Evolutionary conservation across 2,888 invertebrate species (phyloP), one percentile per base, ranked within the genome.

Genomic region (Sphaeridia pumilis): DNA sequence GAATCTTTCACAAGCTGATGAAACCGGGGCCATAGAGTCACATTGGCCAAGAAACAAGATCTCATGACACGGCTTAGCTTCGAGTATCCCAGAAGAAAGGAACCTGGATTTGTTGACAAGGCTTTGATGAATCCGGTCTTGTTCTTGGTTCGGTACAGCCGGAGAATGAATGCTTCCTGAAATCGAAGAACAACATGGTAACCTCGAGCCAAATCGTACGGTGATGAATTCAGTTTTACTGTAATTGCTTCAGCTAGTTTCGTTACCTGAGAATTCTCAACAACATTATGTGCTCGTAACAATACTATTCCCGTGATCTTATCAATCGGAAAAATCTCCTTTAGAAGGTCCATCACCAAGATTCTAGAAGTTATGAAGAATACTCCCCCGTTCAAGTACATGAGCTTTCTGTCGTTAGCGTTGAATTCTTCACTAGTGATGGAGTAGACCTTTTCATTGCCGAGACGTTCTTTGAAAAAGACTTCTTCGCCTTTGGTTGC

Each of bases 81-180:
- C 49, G 86, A 81, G 70, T 85, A 93, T 1, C 94, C 93, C 66
- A 84, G 78, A 27, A 88, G 87, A 68, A 97, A 95, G 42, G 87
- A 81, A 71, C 85, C 82, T 7, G 92, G 85, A 64, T 84, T 87
- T 68, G 82, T 84, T 17, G 92, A 86, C 71, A 97, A 90, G 12
- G 87, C 95, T 74, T 98, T 98, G 22, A 98, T 84, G 69, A 98
- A 87, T 52, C 93, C 94, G 63, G 81, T 84, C 82, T 93, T 93
- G 72, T 98, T 98, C 64, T 78, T 80, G 71, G 93, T 88, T 44
- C 97, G 77, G 69, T 82, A 98, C 2, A 99, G 74, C 59, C 97
- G 79, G 49, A 95, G 71, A 10, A 89, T 92, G 71, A 97, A 97
- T 3, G 93, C 88, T 74, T 95, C 95, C 70, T 95, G 92, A 68